Percentiles rank a stretch among this genome's conserved stretches.
phyloP scores from a whole-genome alignment of 2,888 invertebrate genomes.

The Amiota mariae region DNA sequence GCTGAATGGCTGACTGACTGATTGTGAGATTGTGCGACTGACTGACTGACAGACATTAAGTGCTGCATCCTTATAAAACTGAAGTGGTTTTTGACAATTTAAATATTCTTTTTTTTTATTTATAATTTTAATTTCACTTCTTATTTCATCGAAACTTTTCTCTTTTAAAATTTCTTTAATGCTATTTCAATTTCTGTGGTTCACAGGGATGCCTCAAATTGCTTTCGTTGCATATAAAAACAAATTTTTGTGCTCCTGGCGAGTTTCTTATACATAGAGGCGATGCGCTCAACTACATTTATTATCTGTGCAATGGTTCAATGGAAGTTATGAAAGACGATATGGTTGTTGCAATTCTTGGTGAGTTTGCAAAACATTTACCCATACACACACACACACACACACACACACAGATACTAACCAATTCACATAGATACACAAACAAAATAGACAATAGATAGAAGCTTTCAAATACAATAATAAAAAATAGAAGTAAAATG shows the following conservation, averaged over 20 bases:
- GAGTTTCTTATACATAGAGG: conserved; percentile 96
- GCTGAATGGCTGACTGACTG: no score
- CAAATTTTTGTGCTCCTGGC: conserved; percentile 96
- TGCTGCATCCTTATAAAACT: neutral
- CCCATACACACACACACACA: neutral
- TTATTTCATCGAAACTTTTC: neutral
- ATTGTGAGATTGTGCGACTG: no score
- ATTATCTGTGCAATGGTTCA: conserved; percentile 96
- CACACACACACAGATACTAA: neutral
- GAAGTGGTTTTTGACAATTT: conserved; percentile 42
- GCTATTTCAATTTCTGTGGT: conserved; percentile 25
- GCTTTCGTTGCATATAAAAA: conserved; percentile 91
- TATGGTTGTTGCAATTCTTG: conserved; percentile 97
- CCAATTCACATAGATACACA: conserved; percentile 7
- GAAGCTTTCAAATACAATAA: neutral
- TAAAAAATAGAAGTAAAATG: conserved; percentile 8
- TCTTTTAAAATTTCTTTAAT: neutral
- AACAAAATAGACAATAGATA: neutral
- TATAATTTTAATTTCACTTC: no score
- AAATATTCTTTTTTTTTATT: conserved; percentile 17
- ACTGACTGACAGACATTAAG: no score
- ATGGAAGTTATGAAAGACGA: conserved; percentile 97
- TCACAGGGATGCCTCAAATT: conserved; percentile 88
- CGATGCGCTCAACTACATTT: conserved; percentile 93
- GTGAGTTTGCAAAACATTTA: conserved; percentile 76